phyloP scores from a whole-genome alignment of 2,888 invertebrate genomes.

The Lycocerus yunnanus region DNA sequence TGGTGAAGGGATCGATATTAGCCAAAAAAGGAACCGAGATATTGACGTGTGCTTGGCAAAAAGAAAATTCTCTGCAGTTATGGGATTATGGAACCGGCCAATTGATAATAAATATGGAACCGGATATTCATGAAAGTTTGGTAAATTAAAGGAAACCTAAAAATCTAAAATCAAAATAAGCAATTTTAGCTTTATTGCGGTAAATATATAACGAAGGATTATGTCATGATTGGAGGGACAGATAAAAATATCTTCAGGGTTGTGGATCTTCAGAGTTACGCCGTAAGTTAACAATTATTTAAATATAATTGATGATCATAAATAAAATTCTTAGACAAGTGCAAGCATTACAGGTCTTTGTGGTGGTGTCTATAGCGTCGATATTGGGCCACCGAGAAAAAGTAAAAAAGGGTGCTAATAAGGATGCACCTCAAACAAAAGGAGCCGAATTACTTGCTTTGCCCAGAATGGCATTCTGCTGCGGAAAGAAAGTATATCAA shows the following conservation, averaged over 20 bases:
- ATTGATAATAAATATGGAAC: constrained; percentile 63
- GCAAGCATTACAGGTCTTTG: constrained; percentile 61
- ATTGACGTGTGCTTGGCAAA: constrained; percentile 69
- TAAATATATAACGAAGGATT: constrained; percentile 61
- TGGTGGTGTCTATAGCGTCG: constrained; percentile 62
- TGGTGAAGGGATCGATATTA: constrained; percentile 70
- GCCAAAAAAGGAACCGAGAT: constrained; percentile 17
- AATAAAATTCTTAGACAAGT: constrained; percentile 56
- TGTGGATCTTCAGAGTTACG: constrained; percentile 62
- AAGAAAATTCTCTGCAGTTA: constrained; percentile 63
- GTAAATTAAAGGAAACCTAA: constrained; percentile 31
- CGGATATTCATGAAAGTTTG: constrained; percentile 55
- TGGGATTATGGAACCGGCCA: constrained; percentile 72
- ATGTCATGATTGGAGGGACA: constrained; percentile 65
- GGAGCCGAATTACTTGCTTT: constrained; percentile 40
- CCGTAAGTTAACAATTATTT: constrained; percentile 55
- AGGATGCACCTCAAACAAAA: constrained; percentile 31
- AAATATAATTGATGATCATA: neutral
- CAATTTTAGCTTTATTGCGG: constrained; percentile 65
- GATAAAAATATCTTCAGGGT: constrained; percentile 64
- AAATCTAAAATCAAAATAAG: neutral
- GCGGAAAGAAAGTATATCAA: constrained; percentile 62
- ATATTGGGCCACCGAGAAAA: constrained; percentile 59
- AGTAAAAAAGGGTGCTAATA: constrained; percentile 52
- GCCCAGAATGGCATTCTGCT: constrained; percentile 62